These are phyloP conservation scores for Arctocebus calabarensis DNA, from an alignment of 2,797 vertebrate species.

Conservation along the genomic window DNA sequence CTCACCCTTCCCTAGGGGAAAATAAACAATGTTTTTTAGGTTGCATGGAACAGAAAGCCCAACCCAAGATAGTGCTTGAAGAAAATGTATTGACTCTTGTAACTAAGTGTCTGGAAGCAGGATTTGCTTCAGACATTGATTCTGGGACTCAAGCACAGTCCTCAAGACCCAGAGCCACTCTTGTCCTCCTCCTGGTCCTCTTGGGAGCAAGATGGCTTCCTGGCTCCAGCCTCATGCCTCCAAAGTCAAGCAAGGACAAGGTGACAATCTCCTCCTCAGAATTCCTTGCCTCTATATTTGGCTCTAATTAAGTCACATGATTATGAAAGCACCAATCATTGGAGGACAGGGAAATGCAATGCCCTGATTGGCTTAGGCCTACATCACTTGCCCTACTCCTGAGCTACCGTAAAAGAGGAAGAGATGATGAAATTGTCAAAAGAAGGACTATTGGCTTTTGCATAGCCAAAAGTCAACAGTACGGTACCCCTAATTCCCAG, in stretches of 20 bases:
- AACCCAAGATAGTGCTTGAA: not conserved
- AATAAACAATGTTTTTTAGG: not conserved
- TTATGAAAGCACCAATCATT: not conserved
- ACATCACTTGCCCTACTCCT: not conserved
- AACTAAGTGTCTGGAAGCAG: not conserved
- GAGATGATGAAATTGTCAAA: too few relatives aligned
- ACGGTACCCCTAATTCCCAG: slow-evolving; percentile 1
- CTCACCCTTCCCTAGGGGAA: not conserved
- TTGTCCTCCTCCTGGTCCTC: not conserved
- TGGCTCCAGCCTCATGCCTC: accelerated
- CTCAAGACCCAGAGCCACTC: not conserved
- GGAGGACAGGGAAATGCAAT: not conserved
- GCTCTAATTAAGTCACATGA: not conserved
- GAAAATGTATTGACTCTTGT: not conserved
- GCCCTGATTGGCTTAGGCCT: not conserved
- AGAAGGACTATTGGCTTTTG: not conserved
- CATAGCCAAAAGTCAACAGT: slow-evolving; percentile 1
- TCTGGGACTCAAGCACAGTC: not conserved
- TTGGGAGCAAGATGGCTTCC: accelerated
- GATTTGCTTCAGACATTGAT: not conserved
- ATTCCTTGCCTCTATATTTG: not conserved
- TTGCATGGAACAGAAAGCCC: not conserved
- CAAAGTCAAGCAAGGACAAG: not conserved
- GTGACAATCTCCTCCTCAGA: not conserved
- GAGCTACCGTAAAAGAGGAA: not conserved